phyloP scores from a whole-genome alignment of 2,888 invertebrate genomes.

The Cerastoderma edule region DNA sequence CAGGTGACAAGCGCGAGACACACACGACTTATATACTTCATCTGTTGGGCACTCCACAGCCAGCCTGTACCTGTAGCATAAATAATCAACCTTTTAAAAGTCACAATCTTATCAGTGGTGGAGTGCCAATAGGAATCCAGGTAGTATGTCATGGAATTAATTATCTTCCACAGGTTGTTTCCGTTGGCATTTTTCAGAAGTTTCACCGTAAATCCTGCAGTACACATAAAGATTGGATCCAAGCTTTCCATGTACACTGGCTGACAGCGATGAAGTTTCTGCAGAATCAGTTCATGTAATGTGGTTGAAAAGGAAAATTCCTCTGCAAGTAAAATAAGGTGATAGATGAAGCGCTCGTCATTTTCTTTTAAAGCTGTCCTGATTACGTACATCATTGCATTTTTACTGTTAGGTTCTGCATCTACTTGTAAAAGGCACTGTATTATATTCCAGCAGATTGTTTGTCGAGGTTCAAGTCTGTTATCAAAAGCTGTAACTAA shows the following conservation, averaged over 20 bases:
- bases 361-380: conserved; percentile 72
- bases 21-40: conserved; percentile 63
- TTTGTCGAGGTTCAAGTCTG: conserved; percentile 70
- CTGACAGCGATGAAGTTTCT: conserved; percentile 74
- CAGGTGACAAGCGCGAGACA: conserved; percentile 65
- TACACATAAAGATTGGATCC: conserved; percentile 69
- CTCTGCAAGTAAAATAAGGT: conserved; percentile 65
- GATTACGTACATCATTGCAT: conserved; percentile 78
- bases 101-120: conserved; percentile 53
- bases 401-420: conserved; percentile 72
- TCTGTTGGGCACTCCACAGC: conserved; percentile 66
- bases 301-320: conserved; percentile 63
- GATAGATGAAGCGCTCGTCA: conserved; percentile 70
- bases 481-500: conserved; percentile 75
- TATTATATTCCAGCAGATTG: conserved; percentile 74
- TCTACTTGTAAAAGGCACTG: conserved; percentile 68
- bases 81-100: conserved; percentile 67
- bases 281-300: conserved; percentile 70
- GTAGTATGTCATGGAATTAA: conserved; percentile 72
- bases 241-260: conserved; percentile 71
- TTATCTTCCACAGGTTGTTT: conserved; percentile 56
- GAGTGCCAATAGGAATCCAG: conserved; percentile 74
- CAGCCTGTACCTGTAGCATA: conserved; percentile 73
- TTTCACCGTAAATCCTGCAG: conserved; percentile 71
- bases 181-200: conserved; percentile 63